Base-by-base conservation (phyloP, 2,113 vertebrate genomes). In the Nothoprocta perdicaria region DNA sequence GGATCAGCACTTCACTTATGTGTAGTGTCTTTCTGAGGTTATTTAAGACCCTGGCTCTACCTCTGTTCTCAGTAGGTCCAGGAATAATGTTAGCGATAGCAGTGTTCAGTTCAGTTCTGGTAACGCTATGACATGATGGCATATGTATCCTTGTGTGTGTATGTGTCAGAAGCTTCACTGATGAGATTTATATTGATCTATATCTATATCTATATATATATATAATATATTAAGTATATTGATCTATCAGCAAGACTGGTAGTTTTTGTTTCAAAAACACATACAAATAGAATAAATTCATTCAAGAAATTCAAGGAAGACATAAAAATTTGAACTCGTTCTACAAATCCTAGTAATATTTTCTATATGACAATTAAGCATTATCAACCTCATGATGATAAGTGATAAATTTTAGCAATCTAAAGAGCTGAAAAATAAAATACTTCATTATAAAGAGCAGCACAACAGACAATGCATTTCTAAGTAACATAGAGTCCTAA, bases 401-500 rank as follows among this genome's bases (percentile, higher is more conserved):
- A 96, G 67, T 94, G 80, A 79, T 48, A 97, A 96, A 93, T 96
- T 95, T 96, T 79, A 95, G 41, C 95, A 96, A 92, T 96, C 84
- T 95, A 97, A 97, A 96, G 81, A 97, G 91, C 45, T 96, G 94
- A 95, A 94, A 97, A 96, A 95, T 78, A 58, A 82, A 95, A 95
- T 96, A 29, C 71, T 94, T 97, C 93, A 95, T 96, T 71, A 87
- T 67, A 93, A 94, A 55, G 22, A 57, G 84, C 84, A 93, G 43
- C 52, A 63, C 13, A 50, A 86, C 10, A 93, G 86, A 95, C 95
- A 81, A 94, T 96, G 41, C 76, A 50, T 96, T 67, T 95, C 74
- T 88, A 92, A 84, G 74, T 83, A 68, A 88, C 86, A 89, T n/a
- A 88, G 38, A 15, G 26, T 31, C 45, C 29, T 73, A 50, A 76